Percentiles rank a stretch among this genome's conserved stretches.
These are phyloP conservation scores for Tuta absoluta DNA, from an alignment of 2,888 invertebrate species.

Conservation along the genomic window DNA sequence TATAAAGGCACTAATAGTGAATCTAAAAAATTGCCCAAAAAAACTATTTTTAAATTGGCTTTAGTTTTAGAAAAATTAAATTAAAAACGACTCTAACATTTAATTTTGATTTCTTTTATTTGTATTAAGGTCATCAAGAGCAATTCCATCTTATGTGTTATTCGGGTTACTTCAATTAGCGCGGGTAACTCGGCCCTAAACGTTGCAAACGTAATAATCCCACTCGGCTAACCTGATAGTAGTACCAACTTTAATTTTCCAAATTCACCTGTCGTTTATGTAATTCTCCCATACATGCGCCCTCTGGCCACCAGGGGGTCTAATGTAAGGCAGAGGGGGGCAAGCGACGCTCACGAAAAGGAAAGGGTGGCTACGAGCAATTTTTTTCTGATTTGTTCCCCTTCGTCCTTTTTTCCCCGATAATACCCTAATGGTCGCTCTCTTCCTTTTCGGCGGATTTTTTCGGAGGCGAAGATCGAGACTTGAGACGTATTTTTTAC, in stretches of 20 bases:
- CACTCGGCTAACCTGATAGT: slow-evolving; percentile 51
- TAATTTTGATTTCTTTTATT: slow-evolving; percentile 4
- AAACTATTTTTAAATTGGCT: no score
- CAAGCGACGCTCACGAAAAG: slow-evolving; percentile 75
- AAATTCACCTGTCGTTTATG: slow-evolving; percentile 78
- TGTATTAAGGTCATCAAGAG: slow-evolving; percentile 22
- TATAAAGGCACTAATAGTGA: no score
- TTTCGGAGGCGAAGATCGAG: slow-evolving; percentile 72
- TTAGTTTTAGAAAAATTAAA: no score
- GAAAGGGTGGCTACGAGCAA: slow-evolving; percentile 76
- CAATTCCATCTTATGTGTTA: slow-evolving; percentile 28
- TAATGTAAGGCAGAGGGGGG: slow-evolving; percentile 56
- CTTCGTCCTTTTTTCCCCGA: slow-evolving; percentile 71
- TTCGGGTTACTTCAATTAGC: slow-evolving; percentile 33
- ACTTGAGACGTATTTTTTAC: slow-evolving; percentile 77
- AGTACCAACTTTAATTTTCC: slow-evolving; percentile 74
- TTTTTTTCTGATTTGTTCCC: slow-evolving; percentile 78
- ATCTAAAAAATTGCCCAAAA: no score
- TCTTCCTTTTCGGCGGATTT: slow-evolving; percentile 77
- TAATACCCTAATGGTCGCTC: slow-evolving; percentile 80
- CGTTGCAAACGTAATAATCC: slow-evolving; percentile 39
- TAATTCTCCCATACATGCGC: slow-evolving; percentile 71
- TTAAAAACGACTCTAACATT: no score
- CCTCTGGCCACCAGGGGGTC: slow-evolving; percentile 62
- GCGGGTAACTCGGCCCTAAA: slow-evolving; percentile 32